Base-by-base conservation (phyloP, 2,888 invertebrate genomes). In the Diarsia brunnea region DNA sequence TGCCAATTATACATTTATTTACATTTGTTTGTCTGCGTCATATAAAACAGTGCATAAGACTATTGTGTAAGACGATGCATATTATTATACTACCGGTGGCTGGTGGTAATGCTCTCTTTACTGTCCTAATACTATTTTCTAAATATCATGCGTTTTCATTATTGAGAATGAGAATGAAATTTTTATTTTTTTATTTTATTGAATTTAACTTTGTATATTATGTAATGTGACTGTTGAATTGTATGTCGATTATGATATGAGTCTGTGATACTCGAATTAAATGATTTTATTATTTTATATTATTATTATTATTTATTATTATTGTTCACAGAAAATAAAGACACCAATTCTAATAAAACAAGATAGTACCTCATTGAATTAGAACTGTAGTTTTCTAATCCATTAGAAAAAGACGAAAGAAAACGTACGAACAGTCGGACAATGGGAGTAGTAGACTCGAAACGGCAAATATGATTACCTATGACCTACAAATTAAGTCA, bases 1-100 rank as follows among this genome's bases (percentile, higher is more conserved):
- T 82, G 82, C 82, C 77, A 85, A 87, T 87, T 75, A n/a, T n/a
- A n/a, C n/a, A n/a, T n/a, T n/a, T n/a, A 70, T 84, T 84, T 75
- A 61, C 12, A 47, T 58, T 45, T 69, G 66, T 73, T 65, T 63
- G 24, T 47, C 51, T 69, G 67, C 60, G 19, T 81, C 77, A 72
- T 49, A 71, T 75, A 75, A 67, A 80, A 58, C 60, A 63, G 58
- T 65, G 66, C 47, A 3, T 72, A 27, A 45, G 58, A 31, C 1
- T 4, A 81, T 75, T 76, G 69, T 70, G 64, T 67, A 81, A 69
- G 38, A 60, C 10, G 1, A 47, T 45, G 11, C 31, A n/a, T 5
- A 38, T 38, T 38, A 38, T 63, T 63, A 38, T 49, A n/a, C n/a
- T 49, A 47, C 31, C 49, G 14, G 14, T 68, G 12, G 5, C 24